These are phyloP conservation scores for Palaemon carinicauda DNA, from an alignment of 1,140 invertebrate species.

Conservation along the genomic window DNA sequence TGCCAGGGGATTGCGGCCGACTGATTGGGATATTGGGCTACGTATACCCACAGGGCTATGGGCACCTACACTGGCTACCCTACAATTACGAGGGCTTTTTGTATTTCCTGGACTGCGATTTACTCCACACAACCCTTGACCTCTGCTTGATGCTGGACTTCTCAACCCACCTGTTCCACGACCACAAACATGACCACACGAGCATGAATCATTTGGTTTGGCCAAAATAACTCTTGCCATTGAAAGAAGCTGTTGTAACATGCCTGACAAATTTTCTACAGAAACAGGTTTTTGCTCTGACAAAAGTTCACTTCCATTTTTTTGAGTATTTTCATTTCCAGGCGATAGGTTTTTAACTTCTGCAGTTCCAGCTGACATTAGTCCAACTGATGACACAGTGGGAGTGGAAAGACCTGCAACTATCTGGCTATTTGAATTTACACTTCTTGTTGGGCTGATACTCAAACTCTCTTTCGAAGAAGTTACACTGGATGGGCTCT, in stretches of 20 bases:
- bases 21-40: background rate
- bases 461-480: too few relatives aligned
- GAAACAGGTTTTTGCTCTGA: constrained; percentile 5
- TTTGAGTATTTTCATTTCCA: background rate
- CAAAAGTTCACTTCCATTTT: background rate
- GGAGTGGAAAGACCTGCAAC: too few relatives aligned
- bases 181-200: constrained; percentile 32
- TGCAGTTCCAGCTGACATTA: background rate
- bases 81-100: constrained; percentile 24
- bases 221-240: constrained; percentile 28
- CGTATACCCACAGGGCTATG: background rate
- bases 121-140: background rate
- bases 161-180: background rate
- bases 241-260: constrained; percentile 25
- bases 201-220: constrained; percentile 18
- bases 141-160: constrained; percentile 16
- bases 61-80: background rate
- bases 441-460: too few relatives aligned
- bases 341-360: background rate
- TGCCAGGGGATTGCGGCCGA: background rate
- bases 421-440: too few relatives aligned
- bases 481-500: too few relatives aligned
- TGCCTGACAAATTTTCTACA: constrained; percentile 40
- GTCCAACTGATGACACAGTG: too few relatives aligned
- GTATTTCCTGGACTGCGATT: constrained; percentile 25